Conservation (phyloP, 2,113 vertebrate genomes). For the Anoplopoma fimbria region DNA sequence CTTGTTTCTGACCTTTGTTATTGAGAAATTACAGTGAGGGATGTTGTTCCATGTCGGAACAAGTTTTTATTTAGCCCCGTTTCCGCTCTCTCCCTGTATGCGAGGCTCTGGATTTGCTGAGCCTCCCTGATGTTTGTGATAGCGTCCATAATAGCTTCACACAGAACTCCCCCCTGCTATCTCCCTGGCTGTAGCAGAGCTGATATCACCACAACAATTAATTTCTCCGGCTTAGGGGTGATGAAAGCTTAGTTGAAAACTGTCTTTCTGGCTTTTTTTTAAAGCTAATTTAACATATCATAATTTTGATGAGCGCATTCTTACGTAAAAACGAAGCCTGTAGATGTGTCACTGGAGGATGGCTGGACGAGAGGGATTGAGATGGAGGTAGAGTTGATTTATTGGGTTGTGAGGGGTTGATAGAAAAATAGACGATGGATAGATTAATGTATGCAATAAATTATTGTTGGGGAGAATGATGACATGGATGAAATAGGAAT, state of each 20-base stretch:
- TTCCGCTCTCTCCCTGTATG: conserved; percentile 39
- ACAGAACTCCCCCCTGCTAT: conserved; percentile 66
- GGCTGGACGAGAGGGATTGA: not conserved
- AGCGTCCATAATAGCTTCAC: conserved; percentile 77
- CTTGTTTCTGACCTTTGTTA: conserved; percentile 45
- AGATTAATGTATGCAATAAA: conserved; percentile 8
- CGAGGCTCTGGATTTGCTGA: conserved; percentile 73
- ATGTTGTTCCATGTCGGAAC: conserved; percentile 58
- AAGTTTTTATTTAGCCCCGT: conserved; percentile 66
- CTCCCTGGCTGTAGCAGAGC: conserved; percentile 67
- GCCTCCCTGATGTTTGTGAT: conserved; percentile 75
- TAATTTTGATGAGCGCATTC: conserved; percentile 57
- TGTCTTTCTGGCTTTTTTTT: conserved; percentile 65
- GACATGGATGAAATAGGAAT: conserved; percentile 10
- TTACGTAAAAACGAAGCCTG: conserved; percentile 47
- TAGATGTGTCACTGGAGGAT: conserved; percentile 17
- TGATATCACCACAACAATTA: conserved; percentile 81
- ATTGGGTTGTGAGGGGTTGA: conserved; percentile 27
- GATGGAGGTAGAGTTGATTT: conserved; percentile 8
- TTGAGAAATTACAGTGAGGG: conserved; percentile 26
- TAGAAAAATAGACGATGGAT: conserved; percentile 9
- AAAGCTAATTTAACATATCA: conserved; percentile 64
- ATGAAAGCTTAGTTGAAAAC: conserved; percentile 74
- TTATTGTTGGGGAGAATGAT: conserved; percentile 4
- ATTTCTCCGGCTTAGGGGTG: conserved; percentile 73